Evolutionary conservation across 92 coral and sea anemone genomes (phyloP).

Genomic region (Parazoanthus darwini): DNA sequence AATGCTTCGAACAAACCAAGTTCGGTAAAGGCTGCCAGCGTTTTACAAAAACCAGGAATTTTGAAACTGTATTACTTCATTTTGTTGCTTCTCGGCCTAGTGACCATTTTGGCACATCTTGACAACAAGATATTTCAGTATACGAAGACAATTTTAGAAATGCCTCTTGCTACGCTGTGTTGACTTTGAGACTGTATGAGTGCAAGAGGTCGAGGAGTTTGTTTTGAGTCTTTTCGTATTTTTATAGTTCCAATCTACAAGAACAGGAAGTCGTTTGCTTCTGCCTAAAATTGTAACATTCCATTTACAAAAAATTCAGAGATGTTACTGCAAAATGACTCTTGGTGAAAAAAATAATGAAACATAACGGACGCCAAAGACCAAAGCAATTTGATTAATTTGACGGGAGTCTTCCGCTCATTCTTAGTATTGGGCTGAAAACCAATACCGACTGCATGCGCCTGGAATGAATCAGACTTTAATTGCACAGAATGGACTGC

Average conservation of each 20-base stretch:
- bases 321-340: not conserved
- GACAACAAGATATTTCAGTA: not conserved
- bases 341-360: not conserved
- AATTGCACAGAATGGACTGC: conserved; percentile 20
- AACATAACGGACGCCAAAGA: not conserved
- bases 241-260: not conserved
- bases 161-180: not conserved
- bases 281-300: not conserved
- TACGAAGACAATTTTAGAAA: not conserved
- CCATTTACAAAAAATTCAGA: not conserved
- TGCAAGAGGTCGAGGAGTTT: conserved; percentile 38
- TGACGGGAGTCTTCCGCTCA: conserved; percentile 8
- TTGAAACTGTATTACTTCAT: too few relatives aligned
- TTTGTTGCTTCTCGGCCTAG: too few relatives aligned
- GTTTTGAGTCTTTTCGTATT: conserved; percentile 16
- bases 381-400: not conserved
- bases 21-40: not conserved
- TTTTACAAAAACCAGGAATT: too few relatives aligned
- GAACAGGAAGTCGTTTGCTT: not conserved
- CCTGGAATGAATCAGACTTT: not conserved
- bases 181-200: conserved; percentile 17
- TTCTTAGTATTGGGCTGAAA: not conserved
- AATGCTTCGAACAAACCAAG: not conserved
- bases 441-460: not conserved
- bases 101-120: too few relatives aligned